Evolutionary conservation across 2,113 vertebrate genomes (phyloP).

Genomic region (Riparia riparia): DNA sequence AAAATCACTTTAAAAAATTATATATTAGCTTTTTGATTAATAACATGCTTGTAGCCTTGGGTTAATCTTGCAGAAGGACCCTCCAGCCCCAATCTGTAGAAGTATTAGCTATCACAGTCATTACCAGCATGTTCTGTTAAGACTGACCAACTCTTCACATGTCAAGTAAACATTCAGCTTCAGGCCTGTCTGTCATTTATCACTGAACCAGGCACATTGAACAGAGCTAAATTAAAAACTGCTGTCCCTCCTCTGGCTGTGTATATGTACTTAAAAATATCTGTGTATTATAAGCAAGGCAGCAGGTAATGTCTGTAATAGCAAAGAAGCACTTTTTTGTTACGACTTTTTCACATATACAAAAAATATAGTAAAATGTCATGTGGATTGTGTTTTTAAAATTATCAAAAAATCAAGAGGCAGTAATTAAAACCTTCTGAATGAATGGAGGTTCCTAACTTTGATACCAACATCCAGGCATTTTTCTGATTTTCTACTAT

Average conservation of each 20-base stretch:
- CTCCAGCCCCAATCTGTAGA: constrained; percentile 29
- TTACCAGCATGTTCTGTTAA: constrained; percentile 64
- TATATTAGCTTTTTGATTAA: constrained; percentile 48
- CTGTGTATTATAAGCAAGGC: background rate
- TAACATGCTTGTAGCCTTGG: constrained; percentile 35
- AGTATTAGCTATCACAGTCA: constrained; percentile 51
- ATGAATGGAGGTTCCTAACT: background rate
- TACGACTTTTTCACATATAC: background rate
- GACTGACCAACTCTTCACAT: constrained; percentile 68
- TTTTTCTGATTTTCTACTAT: background rate
- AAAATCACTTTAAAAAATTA: constrained; percentile 66
- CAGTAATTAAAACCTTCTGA: background rate
- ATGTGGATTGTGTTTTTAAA: background rate
- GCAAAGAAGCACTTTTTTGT: background rate
- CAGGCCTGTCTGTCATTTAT: constrained; percentile 57
- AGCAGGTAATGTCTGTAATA: background rate
- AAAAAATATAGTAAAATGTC: background rate
- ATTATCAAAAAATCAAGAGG: background rate
- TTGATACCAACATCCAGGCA: background rate
- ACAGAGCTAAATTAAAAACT: constrained; percentile 18
- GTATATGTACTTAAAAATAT: background rate
- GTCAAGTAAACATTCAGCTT: constrained; percentile 60
- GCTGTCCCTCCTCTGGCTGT: constrained; percentile 4
- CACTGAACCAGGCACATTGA: background rate
- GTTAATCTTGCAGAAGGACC: constrained; percentile 32